A percentile compares a stretch with the other conserved stretches of the same genome.
phyloP scores from a whole-genome alignment of 2,797 vertebrate species.

The Clangula hyemalis region DNA sequence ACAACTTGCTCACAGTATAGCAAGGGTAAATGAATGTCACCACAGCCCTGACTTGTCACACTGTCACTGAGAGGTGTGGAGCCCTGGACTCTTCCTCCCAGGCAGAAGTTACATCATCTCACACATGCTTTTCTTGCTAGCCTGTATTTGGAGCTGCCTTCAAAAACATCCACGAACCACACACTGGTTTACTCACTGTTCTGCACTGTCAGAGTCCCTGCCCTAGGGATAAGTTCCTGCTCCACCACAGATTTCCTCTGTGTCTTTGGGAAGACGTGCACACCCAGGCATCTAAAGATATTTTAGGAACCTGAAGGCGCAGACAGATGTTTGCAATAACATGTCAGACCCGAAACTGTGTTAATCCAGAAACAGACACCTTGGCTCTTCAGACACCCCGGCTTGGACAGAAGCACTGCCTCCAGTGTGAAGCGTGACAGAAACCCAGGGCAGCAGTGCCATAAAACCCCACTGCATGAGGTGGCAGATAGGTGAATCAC shows the following conservation, averaged over 20 bases:
- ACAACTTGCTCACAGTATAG: conserved; percentile 4
- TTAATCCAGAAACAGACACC: conserved; percentile 13
- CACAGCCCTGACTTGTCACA: neutral
- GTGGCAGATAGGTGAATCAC: neutral
- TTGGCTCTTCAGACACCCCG: neutral
- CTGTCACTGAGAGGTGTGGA: neutral
- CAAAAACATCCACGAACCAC: neutral
- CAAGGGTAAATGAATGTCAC: neutral
- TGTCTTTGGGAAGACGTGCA: neutral
- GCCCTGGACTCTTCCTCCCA: neutral
- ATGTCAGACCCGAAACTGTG: neutral
- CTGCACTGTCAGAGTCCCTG: neutral
- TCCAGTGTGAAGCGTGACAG: neutral
- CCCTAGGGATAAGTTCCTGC: neutral
- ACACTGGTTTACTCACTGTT: neutral
- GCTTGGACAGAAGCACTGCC: neutral
- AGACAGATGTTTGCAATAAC: conserved; percentile 9
- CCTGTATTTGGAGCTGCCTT: neutral
- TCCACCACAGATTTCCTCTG: conserved; percentile 34
- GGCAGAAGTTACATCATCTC: conserved; percentile 34
- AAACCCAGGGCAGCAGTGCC: neutral
- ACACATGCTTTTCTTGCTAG: conserved; percentile 36
- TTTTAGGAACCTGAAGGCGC: conserved; percentile 5
- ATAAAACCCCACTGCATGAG: neutral
- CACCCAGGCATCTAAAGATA: conserved; percentile 13